Conservation (phyloP, 2,113 vertebrate genomes). For the Callopanchax toddi region DNA sequence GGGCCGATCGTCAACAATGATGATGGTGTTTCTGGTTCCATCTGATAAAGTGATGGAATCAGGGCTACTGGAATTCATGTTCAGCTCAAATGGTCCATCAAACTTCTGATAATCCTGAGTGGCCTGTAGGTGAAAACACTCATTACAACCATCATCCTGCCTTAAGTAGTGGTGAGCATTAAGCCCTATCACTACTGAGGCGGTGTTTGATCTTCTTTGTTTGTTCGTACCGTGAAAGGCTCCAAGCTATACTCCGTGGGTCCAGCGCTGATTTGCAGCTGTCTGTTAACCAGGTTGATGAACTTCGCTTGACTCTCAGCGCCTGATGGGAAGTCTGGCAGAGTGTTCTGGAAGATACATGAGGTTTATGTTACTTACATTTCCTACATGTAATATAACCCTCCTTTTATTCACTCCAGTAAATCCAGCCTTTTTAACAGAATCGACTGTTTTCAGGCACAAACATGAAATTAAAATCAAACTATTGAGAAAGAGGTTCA, state of each 20-base stretch:
- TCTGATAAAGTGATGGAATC: fast-evolving
- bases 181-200: not conserved
- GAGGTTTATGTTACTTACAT: not conserved
- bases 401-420: no score
- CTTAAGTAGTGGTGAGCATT: no score
- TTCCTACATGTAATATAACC: no score
- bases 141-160: not conserved
- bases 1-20: not conserved
- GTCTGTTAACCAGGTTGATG: constrained; percentile 75
- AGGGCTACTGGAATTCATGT: fast-evolving
- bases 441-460: no score
- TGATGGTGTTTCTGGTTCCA: constrained; percentile 18
- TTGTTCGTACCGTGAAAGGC: constrained; percentile 46
- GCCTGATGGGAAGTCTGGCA: constrained; percentile 83
- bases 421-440: no score
- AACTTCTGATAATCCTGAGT: constrained; percentile 54
- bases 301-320: constrained; percentile 80
- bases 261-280: constrained; percentile 15
- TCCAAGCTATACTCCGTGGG: fast-evolving
- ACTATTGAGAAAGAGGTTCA: no score
- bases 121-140: constrained; percentile 41
- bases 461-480: no score
- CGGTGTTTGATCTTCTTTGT: not conserved
- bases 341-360: constrained; percentile 78
- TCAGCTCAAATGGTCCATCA: fast-evolving